These are phyloP conservation scores for Thamnophis sirtalis DNA, from an alignment of 2,113 vertebrate species.

Conservation along the genomic window DNA sequence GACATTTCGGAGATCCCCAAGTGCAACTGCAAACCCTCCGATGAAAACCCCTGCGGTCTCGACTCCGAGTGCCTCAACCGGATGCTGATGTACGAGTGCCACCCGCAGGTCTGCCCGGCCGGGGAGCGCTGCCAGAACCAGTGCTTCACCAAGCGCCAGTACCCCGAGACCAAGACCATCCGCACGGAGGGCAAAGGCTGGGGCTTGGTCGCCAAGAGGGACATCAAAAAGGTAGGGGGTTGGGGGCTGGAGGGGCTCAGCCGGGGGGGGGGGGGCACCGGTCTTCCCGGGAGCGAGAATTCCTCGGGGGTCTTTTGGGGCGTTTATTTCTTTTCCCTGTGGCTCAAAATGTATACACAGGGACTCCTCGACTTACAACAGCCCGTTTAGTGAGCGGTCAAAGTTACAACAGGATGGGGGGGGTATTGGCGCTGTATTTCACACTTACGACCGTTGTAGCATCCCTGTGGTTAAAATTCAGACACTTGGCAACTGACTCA, in stretches of 20 bases:
- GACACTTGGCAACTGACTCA: neutral
- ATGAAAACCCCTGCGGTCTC: constrained; percentile 88
- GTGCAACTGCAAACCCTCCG: constrained; percentile 93
- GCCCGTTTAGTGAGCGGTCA: neutral
- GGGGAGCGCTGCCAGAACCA: constrained; percentile 91
- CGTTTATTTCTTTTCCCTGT: neutral
- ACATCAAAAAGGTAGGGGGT: constrained; percentile 88
- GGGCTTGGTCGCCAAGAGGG: constrained; percentile 87
- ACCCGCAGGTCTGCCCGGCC: constrained; percentile 90
- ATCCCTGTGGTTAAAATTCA: neutral
- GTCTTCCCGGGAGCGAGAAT: neutral
- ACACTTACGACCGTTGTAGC: neutral
- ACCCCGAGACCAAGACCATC: constrained; percentile 94
- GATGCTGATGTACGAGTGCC: constrained; percentile 98
- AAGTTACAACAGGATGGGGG: neutral
- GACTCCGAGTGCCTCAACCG: constrained; percentile 96
- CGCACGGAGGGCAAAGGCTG: constrained; percentile 93
- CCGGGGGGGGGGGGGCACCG: neutral
- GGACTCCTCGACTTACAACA: neutral
- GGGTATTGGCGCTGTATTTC: neutral
- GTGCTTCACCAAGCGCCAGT: constrained; percentile 93
- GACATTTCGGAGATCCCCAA: constrained; percentile 96
- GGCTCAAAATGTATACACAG: too few relatives aligned
- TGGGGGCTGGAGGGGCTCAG: neutral
- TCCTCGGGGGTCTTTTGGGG: neutral